Evolutionary conservation across 1,140 invertebrate genomes (phyloP), one percentile per base, ranked within the genome.

Genomic region (Augochlora pura): DNA sequence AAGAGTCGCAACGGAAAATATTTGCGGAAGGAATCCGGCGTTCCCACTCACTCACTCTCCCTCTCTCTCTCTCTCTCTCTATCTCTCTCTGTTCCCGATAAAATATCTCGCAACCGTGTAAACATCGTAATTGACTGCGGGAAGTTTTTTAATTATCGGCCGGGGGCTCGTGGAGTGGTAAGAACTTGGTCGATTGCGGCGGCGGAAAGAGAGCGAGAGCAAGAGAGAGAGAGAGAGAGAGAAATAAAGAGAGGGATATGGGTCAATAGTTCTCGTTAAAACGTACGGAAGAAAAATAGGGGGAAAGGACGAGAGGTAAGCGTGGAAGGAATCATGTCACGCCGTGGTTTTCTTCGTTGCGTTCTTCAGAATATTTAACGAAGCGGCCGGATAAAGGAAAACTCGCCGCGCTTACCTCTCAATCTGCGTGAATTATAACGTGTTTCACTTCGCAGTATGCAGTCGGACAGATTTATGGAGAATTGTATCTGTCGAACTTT

Each of bases 191-290:
- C 64, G 72, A 57, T 57, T 57, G 6, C 21, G 21, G 54, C 54
- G 7, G 18, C 14, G 21, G 14, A 52, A 52, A 52, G 14, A 18
- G 6, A 18, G 2, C 1, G 49, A 52, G 49, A 52, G 49, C 18
- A 16, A 52, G 14, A 18, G 49, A 18, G 49, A 52, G 18, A 52
- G 52, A n/a, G 21, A 57, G 7, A 57, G 54, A 38, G 65, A 14
- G 42, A 46, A 14, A 46, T 1, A 21, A 5, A 21, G 49, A n/a
- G 3, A 27, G 46, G 23, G 23, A 75, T 74, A 39, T 74, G n/a
- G 72, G 72, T 75, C 72, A 75, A 75, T 75, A 75, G 62, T 75
- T 75, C 72, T 75, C 63, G 49, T 75, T 66, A 75, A 14, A 66
- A 57, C 32, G 27, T 14, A 9, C 27, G 8, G 21, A 73, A 60